phyloP scores from a whole-genome alignment of 2,113 vertebrate genomes.

The Phodopus roborovskii region DNA sequence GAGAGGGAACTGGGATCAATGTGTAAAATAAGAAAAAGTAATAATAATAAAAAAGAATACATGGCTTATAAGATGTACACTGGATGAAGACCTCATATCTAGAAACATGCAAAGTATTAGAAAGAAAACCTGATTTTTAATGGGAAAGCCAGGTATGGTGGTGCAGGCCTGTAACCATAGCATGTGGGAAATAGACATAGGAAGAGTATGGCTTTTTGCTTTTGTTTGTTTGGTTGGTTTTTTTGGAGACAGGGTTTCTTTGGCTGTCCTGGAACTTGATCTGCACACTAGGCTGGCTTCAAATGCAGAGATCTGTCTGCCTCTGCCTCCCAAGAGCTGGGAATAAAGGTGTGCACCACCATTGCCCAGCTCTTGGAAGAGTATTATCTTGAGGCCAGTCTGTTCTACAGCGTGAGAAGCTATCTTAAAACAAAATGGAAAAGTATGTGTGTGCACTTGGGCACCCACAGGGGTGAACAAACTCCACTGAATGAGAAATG shows the following conservation, averaged over 20 bases:
- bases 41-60: too few relatives aligned
- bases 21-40: too few relatives aligned
- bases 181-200: too few relatives aligned
- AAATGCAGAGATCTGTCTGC: not conserved
- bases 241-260: not conserved
- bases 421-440: not conserved
- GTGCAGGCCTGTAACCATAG: not conserved
- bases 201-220: not conserved
- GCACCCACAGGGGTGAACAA: not conserved
- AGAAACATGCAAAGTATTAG: not conserved
- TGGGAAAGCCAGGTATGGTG: not conserved
- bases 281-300: not conserved
- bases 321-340: not conserved
- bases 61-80: not conserved
- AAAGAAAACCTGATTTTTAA: not conserved
- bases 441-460: not conserved
- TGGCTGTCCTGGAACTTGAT: not conserved
- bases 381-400: not conserved
- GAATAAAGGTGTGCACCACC: not conserved
- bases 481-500: not conserved
- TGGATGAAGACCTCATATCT: not conserved
- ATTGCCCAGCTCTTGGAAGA: not conserved
- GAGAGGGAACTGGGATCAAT: too few relatives aligned
- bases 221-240: too few relatives aligned
- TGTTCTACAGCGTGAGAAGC: not conserved